Evolutionary conservation across 2,113 vertebrate genomes (phyloP), one percentile per base, ranked within the genome.

Genomic region (Sula dactylatra): DNA sequence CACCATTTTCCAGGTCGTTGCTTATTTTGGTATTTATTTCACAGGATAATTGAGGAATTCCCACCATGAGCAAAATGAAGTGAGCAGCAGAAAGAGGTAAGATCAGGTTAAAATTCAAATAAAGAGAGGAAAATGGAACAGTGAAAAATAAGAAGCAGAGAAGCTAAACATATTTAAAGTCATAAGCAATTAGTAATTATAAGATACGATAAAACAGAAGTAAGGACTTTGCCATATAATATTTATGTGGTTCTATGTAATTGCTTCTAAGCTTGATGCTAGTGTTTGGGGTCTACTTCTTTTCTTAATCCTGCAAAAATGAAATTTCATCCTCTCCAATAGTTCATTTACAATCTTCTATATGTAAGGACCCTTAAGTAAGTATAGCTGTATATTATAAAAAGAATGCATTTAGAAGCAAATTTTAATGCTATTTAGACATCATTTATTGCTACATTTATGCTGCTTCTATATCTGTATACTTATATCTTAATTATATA

Each of bases 401-500:
- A 87, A 94, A 36, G 32, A 76, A 65, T 47, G 13, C 9, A 56
- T 82, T 82, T 92, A 74, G 42, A 84, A 93, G 21, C 4, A 2
- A 81, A 64, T 82, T 82, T 69, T 31, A 71, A 83, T 79, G n/a
- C 5, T 54, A 49, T 74, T 81, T 72, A 81, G 47, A 38, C 27
- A 56, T 65, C 13, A 55, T 81, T 90, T 93, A 52, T 94, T 94
- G n/a, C 17, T 77, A 29, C 34, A 83, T 82, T 91, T 91, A 71
- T 82, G 40, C 56, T 88, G 56, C 7, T 79, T 74, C 25, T 59
- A 16, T 86, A 69, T 89, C 91, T 95, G 38, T 84, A 92, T 90
- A 82, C 65, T 94, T 87, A 54, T 80, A 69, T 91, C 88, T 95
- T 72, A 69, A 89, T 90, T 79, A 79, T 82, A 31, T 69, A 82